Conservation (phyloP, 92 coral and sea anemone species). For the Ricordea florida region DNA sequence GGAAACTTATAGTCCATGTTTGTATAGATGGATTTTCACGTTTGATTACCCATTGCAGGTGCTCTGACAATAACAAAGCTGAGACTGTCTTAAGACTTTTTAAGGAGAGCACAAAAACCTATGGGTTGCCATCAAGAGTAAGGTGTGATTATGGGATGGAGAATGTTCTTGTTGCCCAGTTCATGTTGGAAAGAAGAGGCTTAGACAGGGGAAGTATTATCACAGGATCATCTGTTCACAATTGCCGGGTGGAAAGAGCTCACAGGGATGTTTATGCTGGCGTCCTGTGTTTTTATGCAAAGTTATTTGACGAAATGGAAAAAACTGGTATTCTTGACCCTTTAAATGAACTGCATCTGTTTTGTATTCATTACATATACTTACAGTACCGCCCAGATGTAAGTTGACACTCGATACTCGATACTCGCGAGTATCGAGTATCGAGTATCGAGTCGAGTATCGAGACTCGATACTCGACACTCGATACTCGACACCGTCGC, state of each 20-base stretch:
- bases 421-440: too few relatives aligned
- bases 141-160: slow-evolving; percentile 72
- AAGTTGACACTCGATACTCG: too few relatives aligned
- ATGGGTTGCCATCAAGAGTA: slow-evolving; percentile 52
- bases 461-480: too few relatives aligned
- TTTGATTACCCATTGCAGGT: slow-evolving; percentile 36
- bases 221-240: slow-evolving; percentile 70
- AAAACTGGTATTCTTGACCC: slow-evolving; percentile 57
- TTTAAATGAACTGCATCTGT: slow-evolving; percentile 61
- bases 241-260: slow-evolving; percentile 59
- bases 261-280: slow-evolving; percentile 71
- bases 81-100: slow-evolving; percentile 62
- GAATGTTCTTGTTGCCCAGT: slow-evolving; percentile 54
- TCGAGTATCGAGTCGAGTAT: too few relatives aligned
- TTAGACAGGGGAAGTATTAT: slow-evolving; percentile 66
- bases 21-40: slow-evolving; percentile 66
- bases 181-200: slow-evolving; percentile 60
- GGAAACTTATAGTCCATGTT: slow-evolving; percentile 62
- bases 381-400: too few relatives aligned
- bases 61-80: slow-evolving; percentile 56
- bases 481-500: too few relatives aligned
- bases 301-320: slow-evolving; percentile 53
- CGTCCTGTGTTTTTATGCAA: slow-evolving; percentile 60
- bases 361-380: slow-evolving; percentile 60
- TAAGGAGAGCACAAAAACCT: slow-evolving; percentile 19